Conservation (phyloP, 2,797 vertebrate genomes). For the Sarcophilus harrisii region DNA sequence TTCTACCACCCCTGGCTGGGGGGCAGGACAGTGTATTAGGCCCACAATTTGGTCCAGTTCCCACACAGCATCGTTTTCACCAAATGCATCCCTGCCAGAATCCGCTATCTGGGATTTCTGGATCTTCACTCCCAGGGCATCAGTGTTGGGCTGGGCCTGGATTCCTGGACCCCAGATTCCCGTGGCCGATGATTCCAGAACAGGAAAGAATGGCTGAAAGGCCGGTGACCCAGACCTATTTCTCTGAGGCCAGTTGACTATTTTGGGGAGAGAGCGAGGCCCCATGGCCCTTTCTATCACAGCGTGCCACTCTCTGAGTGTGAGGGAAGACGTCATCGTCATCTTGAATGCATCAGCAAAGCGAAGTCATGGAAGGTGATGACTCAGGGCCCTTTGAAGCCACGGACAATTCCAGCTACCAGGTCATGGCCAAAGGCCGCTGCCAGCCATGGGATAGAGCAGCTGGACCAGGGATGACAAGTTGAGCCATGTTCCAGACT, state of each 20-base stretch:
- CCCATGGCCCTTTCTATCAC: not conserved
- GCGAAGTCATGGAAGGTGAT: not conserved
- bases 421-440: not conserved
- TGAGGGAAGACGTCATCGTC: not conserved
- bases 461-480: not conserved
- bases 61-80: not conserved
- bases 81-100: not conserved
- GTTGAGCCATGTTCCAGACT: not conserved
- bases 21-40: not conserved
- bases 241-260: not conserved
- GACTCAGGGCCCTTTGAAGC: not conserved
- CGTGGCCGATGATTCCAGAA: not conserved
- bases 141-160: not conserved
- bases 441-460: not conserved
- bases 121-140: not conserved
- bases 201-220: not conserved
- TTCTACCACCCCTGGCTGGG: not conserved
- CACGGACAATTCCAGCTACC: not conserved
- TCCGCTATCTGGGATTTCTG: not conserved
- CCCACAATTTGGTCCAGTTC: not conserved
- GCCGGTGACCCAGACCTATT: not conserved
- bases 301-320: not conserved
- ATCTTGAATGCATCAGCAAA: not conserved
- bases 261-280: not conserved
- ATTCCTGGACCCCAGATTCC: not conserved